Percentiles rank a stretch among this genome's conserved stretches.
Conservation (phyloP, 2,113 vertebrate species). For the Puffinus mauretanicus region DNA sequence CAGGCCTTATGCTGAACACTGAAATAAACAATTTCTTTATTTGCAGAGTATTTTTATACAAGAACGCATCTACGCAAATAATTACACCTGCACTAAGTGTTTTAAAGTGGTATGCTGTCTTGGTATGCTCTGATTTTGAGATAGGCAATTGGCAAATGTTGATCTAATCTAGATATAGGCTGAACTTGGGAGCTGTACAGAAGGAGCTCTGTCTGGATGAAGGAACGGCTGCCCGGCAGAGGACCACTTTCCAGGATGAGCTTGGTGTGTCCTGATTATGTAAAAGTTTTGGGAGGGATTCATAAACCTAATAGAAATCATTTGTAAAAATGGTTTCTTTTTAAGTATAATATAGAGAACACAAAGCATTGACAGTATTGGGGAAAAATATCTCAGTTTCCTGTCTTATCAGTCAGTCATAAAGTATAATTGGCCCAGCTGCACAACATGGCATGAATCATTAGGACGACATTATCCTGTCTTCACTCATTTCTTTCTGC, state of each 20-base stretch:
- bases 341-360: neutral
- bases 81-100: neutral
- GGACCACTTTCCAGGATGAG: neutral
- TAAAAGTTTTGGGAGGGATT: neutral
- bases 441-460: neutral
- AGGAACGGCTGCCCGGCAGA: neutral
- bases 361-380: neutral
- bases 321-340: neutral
- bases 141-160: neutral
- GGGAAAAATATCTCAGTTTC: neutral
- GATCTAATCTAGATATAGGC: neutral
- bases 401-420: neutral
- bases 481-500: constrained; percentile 6
- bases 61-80: neutral
- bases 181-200: neutral
- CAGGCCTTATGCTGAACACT: neutral
- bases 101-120: neutral
- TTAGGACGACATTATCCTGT: constrained; percentile 15
- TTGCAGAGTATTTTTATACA: neutral
- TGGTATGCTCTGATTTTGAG: neutral
- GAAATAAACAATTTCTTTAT: neutral
- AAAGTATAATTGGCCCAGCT: constrained; percentile 10
- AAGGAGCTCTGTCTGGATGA: neutral
- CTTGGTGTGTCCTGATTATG: neutral
- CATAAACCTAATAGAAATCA: neutral